Evolutionary conservation across 2,113 vertebrate species (phyloP).

Genomic region (Chamaea fasciata): DNA sequence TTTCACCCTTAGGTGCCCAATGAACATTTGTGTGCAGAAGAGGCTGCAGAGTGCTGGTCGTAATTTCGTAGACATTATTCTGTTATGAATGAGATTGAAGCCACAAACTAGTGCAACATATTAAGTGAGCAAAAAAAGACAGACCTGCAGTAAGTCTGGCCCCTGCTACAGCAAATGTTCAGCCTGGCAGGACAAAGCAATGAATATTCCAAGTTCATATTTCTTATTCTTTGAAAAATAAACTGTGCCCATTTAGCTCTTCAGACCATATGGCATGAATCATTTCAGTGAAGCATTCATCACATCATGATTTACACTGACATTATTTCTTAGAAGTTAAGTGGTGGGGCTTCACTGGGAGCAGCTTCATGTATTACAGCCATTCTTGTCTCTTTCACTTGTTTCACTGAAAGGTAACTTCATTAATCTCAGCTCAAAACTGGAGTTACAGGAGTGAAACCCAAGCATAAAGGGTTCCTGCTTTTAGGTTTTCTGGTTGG

Average conservation of each 20-base stretch:
- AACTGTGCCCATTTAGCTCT: slow-evolving; percentile 53
- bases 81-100: neutral
- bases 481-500: neutral
- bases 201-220: slow-evolving; percentile 58
- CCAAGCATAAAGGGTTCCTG: neutral
- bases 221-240: slow-evolving; percentile 69
- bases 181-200: slow-evolving; percentile 46
- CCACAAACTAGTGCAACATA: neutral
- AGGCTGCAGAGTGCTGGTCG: neutral
- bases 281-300: slow-evolving; percentile 49
- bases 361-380: neutral
- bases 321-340: slow-evolving; percentile 48
- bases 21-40: neutral
- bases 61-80: neutral
- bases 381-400: neutral
- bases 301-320: slow-evolving; percentile 44
- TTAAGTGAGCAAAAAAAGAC: slow-evolving; percentile 46
- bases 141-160: slow-evolving; percentile 3
- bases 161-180: slow-evolving; percentile 48
- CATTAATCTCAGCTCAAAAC: neutral
- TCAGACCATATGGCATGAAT: slow-evolving; percentile 60
- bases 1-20: neutral
- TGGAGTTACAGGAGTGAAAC: neutral
- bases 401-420: neutral
- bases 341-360: neutral